phyloP scores from a whole-genome alignment of 2,113 vertebrate species.

The Lutjanus erythropterus region DNA sequence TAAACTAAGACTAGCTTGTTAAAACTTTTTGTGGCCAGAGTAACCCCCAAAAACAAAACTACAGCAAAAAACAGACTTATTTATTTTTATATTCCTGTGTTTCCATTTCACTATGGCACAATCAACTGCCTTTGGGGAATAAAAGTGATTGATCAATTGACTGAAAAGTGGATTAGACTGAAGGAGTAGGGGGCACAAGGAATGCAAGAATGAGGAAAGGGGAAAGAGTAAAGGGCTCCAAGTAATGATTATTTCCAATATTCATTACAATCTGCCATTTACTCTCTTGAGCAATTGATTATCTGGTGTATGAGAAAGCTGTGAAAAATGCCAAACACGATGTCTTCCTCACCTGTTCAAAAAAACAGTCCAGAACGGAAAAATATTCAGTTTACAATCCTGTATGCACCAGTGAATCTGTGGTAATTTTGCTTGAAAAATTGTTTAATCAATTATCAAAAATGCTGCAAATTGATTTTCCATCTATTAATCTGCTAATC shows the following conservation, averaged over 20 bases:
- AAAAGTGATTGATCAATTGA: constrained; percentile 9
- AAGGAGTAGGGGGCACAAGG: neutral
- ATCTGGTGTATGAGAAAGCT: neutral
- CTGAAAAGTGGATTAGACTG: neutral
- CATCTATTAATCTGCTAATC: too few relatives aligned
- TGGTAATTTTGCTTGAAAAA: neutral
- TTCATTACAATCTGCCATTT: neutral
- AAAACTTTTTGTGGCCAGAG: too few relatives aligned
- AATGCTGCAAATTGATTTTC: neutral
- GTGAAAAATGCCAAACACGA: too few relatives aligned
- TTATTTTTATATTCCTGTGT: neutral
- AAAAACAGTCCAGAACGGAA: too few relatives aligned
- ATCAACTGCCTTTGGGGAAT: neutral
- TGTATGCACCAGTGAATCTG: too few relatives aligned
- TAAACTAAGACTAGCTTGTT: too few relatives aligned
- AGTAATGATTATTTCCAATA: neutral
- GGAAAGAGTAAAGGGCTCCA: neutral
- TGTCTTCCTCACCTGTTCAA: neutral
- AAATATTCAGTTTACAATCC: too few relatives aligned
- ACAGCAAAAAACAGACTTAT: too few relatives aligned
- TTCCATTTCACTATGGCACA: neutral
- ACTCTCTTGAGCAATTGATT: neutral
- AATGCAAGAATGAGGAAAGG: neutral
- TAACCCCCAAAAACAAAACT: too few relatives aligned
- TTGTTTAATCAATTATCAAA: neutral